Evolutionary conservation across 1,140 invertebrate species (phyloP).

Genomic region (Halotydeus destructor): DNA sequence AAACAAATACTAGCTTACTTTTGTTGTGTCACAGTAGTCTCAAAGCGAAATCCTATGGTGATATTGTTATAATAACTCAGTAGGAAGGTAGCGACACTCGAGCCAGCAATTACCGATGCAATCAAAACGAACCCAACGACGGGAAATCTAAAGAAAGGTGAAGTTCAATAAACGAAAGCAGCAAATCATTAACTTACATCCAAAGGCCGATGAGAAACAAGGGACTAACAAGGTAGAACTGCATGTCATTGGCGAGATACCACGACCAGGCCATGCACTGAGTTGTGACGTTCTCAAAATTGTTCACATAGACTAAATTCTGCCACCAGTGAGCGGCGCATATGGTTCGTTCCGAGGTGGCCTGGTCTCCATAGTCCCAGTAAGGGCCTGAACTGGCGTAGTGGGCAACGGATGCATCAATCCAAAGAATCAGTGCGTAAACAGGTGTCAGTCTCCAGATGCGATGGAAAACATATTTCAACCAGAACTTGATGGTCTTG

Average conservation of each 20-base stretch:
- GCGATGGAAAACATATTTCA: slow-evolving; percentile 6
- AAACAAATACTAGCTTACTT: too few relatives aligned
- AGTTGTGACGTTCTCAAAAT: slow-evolving; percentile 10
- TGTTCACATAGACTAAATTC: slow-evolving; percentile 18
- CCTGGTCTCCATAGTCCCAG: slow-evolving; percentile 13
- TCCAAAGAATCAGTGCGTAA: slow-evolving; percentile 1
- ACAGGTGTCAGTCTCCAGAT: slow-evolving; percentile 7
- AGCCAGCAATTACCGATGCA: too few relatives aligned
- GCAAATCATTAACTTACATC: too few relatives aligned
- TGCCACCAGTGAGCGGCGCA: slow-evolving; percentile 19
- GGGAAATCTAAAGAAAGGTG: too few relatives aligned
- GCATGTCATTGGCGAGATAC: slow-evolving; percentile 60
- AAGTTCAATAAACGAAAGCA: too few relatives aligned
- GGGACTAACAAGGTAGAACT: slow-evolving; percentile 48
- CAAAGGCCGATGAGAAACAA: slow-evolving; percentile 42
- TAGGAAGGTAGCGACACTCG: too few relatives aligned
- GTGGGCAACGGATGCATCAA: slow-evolving; percentile 5
- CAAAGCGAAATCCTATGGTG: too few relatives aligned
- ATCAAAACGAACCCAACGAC: too few relatives aligned
- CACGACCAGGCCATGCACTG: slow-evolving; percentile 61
- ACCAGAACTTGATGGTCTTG: not conserved
- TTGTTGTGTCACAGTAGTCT: too few relatives aligned
- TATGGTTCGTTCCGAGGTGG: not conserved
- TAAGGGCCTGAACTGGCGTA: slow-evolving; percentile 13
- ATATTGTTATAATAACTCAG: too few relatives aligned